phyloP scores from a whole-genome alignment of 2,888 invertebrate species.

The Hyppa rectilinea region DNA sequence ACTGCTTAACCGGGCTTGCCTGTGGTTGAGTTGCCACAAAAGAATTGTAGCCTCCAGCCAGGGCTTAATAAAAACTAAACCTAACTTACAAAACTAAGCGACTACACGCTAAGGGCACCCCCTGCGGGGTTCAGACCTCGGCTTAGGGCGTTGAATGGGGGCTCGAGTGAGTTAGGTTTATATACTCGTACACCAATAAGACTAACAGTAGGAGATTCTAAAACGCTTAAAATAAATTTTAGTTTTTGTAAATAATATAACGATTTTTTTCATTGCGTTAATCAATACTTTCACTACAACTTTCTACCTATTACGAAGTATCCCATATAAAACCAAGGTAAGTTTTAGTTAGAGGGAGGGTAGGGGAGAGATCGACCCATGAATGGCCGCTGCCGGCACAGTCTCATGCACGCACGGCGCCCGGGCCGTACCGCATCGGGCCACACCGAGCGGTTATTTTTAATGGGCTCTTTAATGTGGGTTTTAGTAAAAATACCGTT shows the following conservation, averaged over 20 bases:
- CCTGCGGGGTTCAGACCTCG: no score
- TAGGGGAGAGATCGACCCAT: constrained; percentile 29
- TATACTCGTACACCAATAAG: neutral
- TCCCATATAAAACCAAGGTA: constrained; percentile 7
- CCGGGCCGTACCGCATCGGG: neutral
- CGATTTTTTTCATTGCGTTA: neutral
- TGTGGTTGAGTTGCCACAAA: no score
- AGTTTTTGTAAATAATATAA: no score
- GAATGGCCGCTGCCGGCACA: constrained; percentile 51
- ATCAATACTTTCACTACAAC: neutral
- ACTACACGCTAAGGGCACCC: no score
- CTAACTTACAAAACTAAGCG: no score
- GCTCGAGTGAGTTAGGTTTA: neutral
- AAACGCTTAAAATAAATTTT: no score
- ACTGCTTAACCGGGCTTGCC: no score
- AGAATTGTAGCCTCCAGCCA: no score
- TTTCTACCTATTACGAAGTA: neutral
- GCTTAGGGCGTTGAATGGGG: no score
- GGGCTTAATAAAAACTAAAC: no score
- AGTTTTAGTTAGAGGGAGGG: no score
- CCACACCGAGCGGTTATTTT: constrained; percentile 53
- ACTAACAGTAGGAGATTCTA: neutral
- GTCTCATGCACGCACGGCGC: constrained; percentile 49
- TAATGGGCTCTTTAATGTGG: constrained; percentile 53
- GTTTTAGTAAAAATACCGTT: constrained; percentile 40